Evolutionary conservation across 2,888 invertebrate genomes (phyloP), one percentile per base, ranked within the genome.

Genomic region (Bombylius discolor): DNA sequence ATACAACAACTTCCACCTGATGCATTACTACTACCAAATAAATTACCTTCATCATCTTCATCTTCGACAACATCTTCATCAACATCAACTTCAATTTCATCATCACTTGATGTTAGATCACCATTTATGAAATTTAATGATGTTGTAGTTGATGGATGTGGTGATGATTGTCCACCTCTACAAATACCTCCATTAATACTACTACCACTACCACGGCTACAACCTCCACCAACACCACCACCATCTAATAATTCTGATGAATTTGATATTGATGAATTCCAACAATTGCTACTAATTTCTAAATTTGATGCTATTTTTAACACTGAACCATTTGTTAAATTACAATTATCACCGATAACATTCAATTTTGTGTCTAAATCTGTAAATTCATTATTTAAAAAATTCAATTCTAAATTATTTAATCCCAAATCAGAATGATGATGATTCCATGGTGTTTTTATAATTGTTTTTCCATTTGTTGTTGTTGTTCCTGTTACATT

Each of bases 391-490:
- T 62, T 59, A 49, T 61, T 60, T 55, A 62, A 57, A 57, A 61
- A 61, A 57, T 60, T 60, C 49, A 62, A 56, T 57, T 62, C 62
- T 56, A 62, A 60, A 58, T 59, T 60, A 59, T 62, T 62, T 59
- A 62, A 58, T 49, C 59, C 59, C 56, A 62, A 58, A 53, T 62
- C 62, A 8, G 62, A 62, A 56, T 60, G 60, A 61, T 60, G 60
- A 57, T 57, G 61, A 53, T 57, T 59, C 58, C 55, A 59, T 47
- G 58, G 58, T 9, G 59, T 57, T 52, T 61, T 57, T 53, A 57
- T 50, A 32, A 57, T 56, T 46, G 58, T 52, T 49, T 57, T 57
- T 32, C 31, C 49, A 23, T 13, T 39, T 42, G 58, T 45, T 14
- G 58, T 23, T 34, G 56, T 50, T 44, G 52, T 52, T 45, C 56